Base-by-base conservation (phyloP, 2,888 invertebrate species). In the Isoperla grammatica region DNA sequence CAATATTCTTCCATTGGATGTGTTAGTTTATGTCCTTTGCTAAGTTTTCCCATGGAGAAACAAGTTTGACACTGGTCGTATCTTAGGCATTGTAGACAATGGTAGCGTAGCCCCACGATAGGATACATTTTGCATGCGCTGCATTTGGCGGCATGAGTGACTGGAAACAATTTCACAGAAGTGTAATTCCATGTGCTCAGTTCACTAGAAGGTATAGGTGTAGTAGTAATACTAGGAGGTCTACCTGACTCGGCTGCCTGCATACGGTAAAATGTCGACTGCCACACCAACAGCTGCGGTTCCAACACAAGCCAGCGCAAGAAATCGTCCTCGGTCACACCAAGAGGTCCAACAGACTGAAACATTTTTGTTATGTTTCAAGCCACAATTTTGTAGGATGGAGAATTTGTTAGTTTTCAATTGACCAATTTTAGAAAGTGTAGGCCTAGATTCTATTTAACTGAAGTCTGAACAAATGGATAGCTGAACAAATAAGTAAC, bases 61-160 rank as follows among this genome's bases (percentile, higher is more conserved):
- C 87, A 87, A 35, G 76, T 74, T 70, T 86, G 86, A 68, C 87
- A 87, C 66, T 85, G 80, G 68, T 82, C 81, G 69, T 83, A 86
- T 61, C 78, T 78, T 39, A 82, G 76, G 70, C 85, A 87, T 67
- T 80, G 80, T 57, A 83, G 71, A 71, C 86, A 87, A 62, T 79
- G 78, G 71, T 86, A 87, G 60, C 82, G 77, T 60, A 79, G 73
- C 12, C 86, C 86, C 66, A 77, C 73, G 39, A 85, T 74, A 1
- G 84, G 82, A 42, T 72, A 77, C 2, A 74, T 69, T 71, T 81
- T 81, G 68, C 85, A 85, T 1, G 80, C 78, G 29, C 79, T 79
- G 71, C 86, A 86, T 69, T 80, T 81, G 12, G 79, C 75, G 60
- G 78, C 76, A 69, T 86, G 85, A 55, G 78, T 67, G 64, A 79